Evolutionary conservation across 2,888 invertebrate species (phyloP), one percentile per base, ranked within the genome.

Genomic region (Apoda limacodes): DNA sequence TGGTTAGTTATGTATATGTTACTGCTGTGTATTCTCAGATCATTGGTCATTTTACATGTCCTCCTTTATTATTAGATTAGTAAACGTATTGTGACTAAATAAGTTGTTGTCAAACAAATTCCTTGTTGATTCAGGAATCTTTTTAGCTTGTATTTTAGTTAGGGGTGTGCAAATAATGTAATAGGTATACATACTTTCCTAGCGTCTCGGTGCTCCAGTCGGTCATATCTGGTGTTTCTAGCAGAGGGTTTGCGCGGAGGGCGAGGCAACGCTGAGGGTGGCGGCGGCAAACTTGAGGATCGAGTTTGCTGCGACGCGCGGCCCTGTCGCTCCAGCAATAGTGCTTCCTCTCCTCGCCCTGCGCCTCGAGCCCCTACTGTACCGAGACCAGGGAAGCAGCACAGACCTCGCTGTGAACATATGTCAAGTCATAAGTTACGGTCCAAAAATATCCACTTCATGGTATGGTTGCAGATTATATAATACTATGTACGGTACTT

Each of bases 301-400:
- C 89, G 80, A 41, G 90, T 89, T 52, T 88, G 86, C 61, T 90
- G 90, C 15, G 89, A 89, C 33, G 88, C 88, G 25, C 89, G 82
- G 1, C 90, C 90, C 53, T 90, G 90, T 40, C 90, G 85, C 70
- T 90, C 90, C 44, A 91, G 67, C 42, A 91, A 81, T 52, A 89
- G 67, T 55, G 90, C 89, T 50, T 89, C 89, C 51, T 87, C 88
- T 25, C 83, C 86, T 45, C 70, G 81, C 46, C 82, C 85, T 45
- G 70, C 75, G 53, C 83, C 82, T 55, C 69, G 70, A 43, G 70
- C 66, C 40, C 76, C 57, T 64, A 45, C 47, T 4, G 28, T 60
- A 60, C 45, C 70, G 74, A 54, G 72, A 53, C 26, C 75, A 71
- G 39, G 90, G 89, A 91, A 90, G 84, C 90, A 91, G 86, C 91